Evolutionary conservation across 1,140 invertebrate species (phyloP), one percentile per base, ranked within the genome.

Genomic region (Bradysia coprophila): DNA sequence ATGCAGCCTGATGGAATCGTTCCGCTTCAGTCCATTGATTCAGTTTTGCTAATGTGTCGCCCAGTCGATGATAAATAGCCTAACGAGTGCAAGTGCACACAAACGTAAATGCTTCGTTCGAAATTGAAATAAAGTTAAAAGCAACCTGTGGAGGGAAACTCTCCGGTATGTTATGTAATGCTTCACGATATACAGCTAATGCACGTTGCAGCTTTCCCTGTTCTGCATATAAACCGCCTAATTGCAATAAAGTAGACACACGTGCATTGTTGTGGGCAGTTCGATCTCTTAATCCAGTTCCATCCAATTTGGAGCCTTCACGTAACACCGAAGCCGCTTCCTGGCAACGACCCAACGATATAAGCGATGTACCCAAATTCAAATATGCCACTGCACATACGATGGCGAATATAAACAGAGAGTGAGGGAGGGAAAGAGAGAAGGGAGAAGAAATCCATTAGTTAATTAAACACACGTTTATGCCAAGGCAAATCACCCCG

Each of bases 341-440:
- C 38, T 80, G 72, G 47, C 77, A 75, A 37, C 81, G 68, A 10
- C 88, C 89, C 38, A 85, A 67, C 8, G 82, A 73, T 47, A 84
- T 79, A 46, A 92, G 68, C 19, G 90, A 80, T 45, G 89, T 78
- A 2, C 89, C 93, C 51, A 95, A 70, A 57, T 95, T 96, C 43
- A 96, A 75, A 64, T 96, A 89, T 32, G 92, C 93, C 72, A 94
- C 90, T 94, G 72, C 20, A n/a, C n/a, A n/a, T n/a, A n/a, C n/a
- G n/a, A n/a, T n/a, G n/a, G n/a, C 76, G 75, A 34, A 51, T 53
- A 54, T 52, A 52, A n/a, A n/a, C n/a, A n/a, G 41, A 48, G 36
- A 21, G 5, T 11, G 41, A 18, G 16, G 16, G 8, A 10, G 8
- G 18, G 36, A n/a, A n/a, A n/a, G n/a, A n/a, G n/a, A n/a, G n/a